These are phyloP conservation scores for Merodon equestris DNA, from an alignment of 2,888 invertebrate species.

Conservation along the genomic window DNA sequence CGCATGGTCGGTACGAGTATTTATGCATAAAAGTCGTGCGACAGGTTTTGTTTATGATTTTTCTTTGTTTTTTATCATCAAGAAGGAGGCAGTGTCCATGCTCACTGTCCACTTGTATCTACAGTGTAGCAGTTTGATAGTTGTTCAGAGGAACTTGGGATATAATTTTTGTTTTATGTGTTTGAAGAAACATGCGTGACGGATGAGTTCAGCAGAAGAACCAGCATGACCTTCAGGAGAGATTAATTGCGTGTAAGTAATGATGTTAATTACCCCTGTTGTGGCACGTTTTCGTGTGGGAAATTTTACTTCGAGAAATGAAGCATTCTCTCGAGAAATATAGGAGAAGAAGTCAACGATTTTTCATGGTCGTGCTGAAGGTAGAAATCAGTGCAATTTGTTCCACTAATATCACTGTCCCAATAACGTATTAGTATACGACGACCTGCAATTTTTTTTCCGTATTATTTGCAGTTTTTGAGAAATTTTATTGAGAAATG, in stretches of 20 bases:
- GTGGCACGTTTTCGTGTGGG: too few relatives aligned
- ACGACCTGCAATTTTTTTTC: too few relatives aligned
- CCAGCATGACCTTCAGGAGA: conserved; percentile 22
- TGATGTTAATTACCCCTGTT: not conserved
- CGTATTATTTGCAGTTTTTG: too few relatives aligned
- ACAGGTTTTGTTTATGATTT: conserved; percentile 46
- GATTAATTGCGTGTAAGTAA: conserved; percentile 33
- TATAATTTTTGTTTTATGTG: not conserved
- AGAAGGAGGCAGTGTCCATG: conserved; percentile 3
- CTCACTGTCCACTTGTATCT: conserved; percentile 29
- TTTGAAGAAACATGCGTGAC: not conserved
- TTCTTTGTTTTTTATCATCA: too few relatives aligned
- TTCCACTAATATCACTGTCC: too few relatives aligned
- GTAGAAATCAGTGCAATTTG: too few relatives aligned
- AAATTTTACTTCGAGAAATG: too few relatives aligned
- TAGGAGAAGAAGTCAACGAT: too few relatives aligned
- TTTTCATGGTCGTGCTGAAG: too few relatives aligned
- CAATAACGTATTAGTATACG: too few relatives aligned
- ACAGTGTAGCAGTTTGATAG: conserved; percentile 21
- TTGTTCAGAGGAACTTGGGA: conserved; percentile 32
- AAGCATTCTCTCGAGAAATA: too few relatives aligned
- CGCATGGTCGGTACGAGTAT: conserved; percentile 36
- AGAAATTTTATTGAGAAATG: not conserved
- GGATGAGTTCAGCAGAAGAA: conserved; percentile 11
- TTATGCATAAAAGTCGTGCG: conserved; percentile 59